Evolutionary conservation across 2,113 vertebrate species (phyloP), one percentile per base, ranked within the genome.

Genomic region (Bubo blakistoni): DNA sequence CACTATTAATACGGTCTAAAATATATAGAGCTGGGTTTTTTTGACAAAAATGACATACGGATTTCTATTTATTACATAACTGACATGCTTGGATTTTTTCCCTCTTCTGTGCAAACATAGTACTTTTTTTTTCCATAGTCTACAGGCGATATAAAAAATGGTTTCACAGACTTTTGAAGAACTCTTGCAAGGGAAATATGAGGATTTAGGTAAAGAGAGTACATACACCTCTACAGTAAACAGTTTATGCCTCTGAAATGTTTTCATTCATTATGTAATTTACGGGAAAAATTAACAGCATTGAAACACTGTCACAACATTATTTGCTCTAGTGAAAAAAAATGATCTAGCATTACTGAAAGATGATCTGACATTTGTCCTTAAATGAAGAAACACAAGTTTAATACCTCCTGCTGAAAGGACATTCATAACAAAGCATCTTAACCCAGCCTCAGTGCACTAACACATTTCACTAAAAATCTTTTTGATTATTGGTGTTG

Each of bases 371-470:
- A 38, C 24, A 66, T 70, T 86, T 86, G 80, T 73, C 77, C 80
- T 51, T 72, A 70, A 44, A 19, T 11, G 38, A 83, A 66, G 40
- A 34, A 80, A 66, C 36, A 86, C 7, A 62, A 69, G 46, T 70
- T 83, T 36, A 73, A 1, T 30, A 24, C 25, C 80, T 93, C 49
- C 81, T 78, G 63, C 24, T 49, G 47, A 78, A 84, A 78, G 38
- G 44, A 42, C 1, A 0, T n/a, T 79, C 21, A 19, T 36, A 51
- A 40, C 47, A 0, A 0, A 90, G 61, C 18, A 38, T 55, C 49
- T 85, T 27, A 74, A 59, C 30, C 42, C 78, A 84, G 61, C 24
- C 40, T 81, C 69, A 18, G 26, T 4, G 44, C 49, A 52, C 47
- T 38, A 74, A 57, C 34, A 71, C 17, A 77, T 61, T 51, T 47